phyloP scores from a whole-genome alignment of 2,888 invertebrate genomes.

The Sipha maydis region DNA sequence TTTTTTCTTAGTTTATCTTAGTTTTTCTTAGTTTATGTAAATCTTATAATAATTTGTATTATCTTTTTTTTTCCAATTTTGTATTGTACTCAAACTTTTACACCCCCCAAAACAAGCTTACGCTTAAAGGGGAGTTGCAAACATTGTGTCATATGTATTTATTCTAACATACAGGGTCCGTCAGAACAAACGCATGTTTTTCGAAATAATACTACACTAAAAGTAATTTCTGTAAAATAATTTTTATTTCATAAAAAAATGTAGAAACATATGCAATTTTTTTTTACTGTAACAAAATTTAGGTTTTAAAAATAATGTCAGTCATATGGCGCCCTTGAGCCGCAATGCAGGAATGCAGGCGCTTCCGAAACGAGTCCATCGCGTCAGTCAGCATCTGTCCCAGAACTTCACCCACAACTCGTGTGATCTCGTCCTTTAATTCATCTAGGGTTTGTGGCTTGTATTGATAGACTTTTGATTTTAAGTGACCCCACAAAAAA shows the following conservation, averaged over 20 bases:
- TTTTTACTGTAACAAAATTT: slow-evolving; percentile 16
- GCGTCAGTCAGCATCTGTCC: slow-evolving; percentile 41
- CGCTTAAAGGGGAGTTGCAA: too few species aligned
- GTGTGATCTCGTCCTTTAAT: slow-evolving; percentile 40
- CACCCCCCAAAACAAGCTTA: too few species aligned
- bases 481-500: slow-evolving; percentile 63
- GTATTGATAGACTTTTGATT: slow-evolving; percentile 57
- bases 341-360: too few species aligned
- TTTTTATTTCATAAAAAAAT: slow-evolving; percentile 10
- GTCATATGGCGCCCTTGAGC: neutral
- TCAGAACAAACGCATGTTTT: slow-evolving; percentile 43
- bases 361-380: slow-evolving; percentile 15
- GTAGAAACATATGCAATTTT: slow-evolving; percentile 20
- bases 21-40: too few species aligned
- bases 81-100: too few species aligned
- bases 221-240: slow-evolving; percentile 9
- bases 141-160: too few species aligned
- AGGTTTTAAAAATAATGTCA: neutral
- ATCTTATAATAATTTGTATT: too few species aligned
- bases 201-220: slow-evolving; percentile 21
- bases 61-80: too few species aligned
- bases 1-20: too few species aligned
- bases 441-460: slow-evolving; percentile 26
- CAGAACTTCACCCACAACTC: slow-evolving; percentile 19
- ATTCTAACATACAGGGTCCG: slow-evolving; percentile 73